Conservation (phyloP, 2,113 vertebrate genomes). For the Cololabis saira region DNA sequence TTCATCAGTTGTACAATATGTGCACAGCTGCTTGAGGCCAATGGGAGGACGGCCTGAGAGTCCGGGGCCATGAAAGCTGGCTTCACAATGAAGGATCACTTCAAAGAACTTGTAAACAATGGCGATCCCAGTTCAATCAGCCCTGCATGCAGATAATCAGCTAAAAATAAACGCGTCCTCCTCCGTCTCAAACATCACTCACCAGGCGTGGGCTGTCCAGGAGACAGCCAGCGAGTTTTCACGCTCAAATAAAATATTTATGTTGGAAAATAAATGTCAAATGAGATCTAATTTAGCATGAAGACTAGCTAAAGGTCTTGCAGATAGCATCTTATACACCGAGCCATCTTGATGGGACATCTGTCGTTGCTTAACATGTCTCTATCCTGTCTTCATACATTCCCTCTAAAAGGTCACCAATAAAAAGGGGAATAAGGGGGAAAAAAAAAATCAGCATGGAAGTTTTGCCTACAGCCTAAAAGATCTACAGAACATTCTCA, state of each 20-base stretch:
- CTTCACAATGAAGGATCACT: constrained; percentile 80
- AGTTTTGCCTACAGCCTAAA: constrained; percentile 31
- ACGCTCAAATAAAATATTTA: constrained; percentile 76
- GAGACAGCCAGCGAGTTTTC: constrained; percentile 50
- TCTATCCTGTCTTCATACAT: constrained; percentile 25
- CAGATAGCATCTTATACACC: constrained; percentile 48
- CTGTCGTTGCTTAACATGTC: constrained; percentile 44
- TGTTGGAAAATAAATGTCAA: constrained; percentile 76
- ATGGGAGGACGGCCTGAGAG: constrained; percentile 62
- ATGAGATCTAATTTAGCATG: constrained; percentile 75
- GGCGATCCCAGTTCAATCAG: constrained; percentile 72
- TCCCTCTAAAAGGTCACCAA: constrained; percentile 69
- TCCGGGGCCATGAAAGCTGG: constrained; percentile 73
- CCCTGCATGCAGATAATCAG: constrained; percentile 68
- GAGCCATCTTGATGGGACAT: constrained; percentile 55
- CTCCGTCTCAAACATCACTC: constrained; percentile 56
- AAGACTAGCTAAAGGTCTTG: constrained; percentile 66
- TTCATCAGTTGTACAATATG: constrained; percentile 65
- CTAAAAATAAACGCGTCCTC: constrained; percentile 76
- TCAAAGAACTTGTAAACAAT: constrained; percentile 84
- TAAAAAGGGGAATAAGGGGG: constrained; percentile 61
- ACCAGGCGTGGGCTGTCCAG: constrained; percentile 32
- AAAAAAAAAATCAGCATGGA: constrained; percentile 47
- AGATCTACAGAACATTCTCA: constrained; percentile 18
- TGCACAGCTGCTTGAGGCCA: constrained; percentile 74